These are phyloP conservation scores for Tachina lurida DNA, from an alignment of 2,888 invertebrate genomes.

Conservation along the genomic window DNA sequence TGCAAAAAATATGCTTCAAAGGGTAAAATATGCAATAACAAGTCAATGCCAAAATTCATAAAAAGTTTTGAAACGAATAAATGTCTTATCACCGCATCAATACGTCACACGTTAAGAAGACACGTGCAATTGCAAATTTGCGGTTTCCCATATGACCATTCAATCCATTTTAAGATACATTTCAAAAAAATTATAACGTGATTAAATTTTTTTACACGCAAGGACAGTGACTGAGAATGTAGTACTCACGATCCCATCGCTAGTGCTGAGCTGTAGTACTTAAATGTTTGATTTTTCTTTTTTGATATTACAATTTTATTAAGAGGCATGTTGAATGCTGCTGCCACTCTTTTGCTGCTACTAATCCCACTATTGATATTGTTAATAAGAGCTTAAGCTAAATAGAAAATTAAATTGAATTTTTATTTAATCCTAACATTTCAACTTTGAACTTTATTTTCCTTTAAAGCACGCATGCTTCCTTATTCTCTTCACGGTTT, in stretches of 20 bases:
- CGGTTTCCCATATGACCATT: too few species aligned
- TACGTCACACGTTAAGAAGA: too few species aligned
- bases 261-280: not conserved
- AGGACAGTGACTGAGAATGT: too few species aligned
- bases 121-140: too few species aligned
- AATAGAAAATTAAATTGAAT: conserved; percentile 78
- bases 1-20: too few species aligned
- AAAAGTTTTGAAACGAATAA: too few species aligned
- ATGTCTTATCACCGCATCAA: too few species aligned
- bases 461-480: not conserved
- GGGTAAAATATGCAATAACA: too few species aligned
- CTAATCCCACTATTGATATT: conserved; percentile 11
- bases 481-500: not conserved
- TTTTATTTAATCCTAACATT: conserved; percentile 78
- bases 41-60: too few species aligned
- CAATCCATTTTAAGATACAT: too few species aligned
- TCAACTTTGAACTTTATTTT: conserved; percentile 66
- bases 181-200: too few species aligned
- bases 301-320: conserved; percentile 40
- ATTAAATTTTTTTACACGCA: too few species aligned
- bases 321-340: conserved; percentile 68
- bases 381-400: conserved; percentile 79
- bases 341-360: not conserved
- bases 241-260: not conserved
- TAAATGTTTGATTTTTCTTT: conserved; percentile 1